phyloP scores from a whole-genome alignment of 2,113 vertebrate species.

The Lepus americanus region DNA sequence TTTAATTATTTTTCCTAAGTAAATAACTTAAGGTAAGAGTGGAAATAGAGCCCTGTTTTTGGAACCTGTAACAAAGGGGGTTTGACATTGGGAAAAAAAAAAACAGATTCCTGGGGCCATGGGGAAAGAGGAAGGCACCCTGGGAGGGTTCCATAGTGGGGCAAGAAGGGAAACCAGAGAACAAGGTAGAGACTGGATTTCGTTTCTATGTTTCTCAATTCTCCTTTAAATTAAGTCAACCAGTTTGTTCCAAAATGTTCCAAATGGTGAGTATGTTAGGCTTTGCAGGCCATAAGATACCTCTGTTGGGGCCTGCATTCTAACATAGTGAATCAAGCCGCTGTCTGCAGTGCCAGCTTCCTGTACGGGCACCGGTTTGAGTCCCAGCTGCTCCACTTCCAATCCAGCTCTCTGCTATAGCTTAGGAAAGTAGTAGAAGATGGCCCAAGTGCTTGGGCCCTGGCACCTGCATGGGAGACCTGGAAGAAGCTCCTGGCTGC shows the following conservation, averaged over 20 bases:
- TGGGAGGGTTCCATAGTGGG: background rate
- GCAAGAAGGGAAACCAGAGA: slow-evolving; percentile 2
- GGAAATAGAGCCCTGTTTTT: background rate
- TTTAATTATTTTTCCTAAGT: slow-evolving; percentile 4
- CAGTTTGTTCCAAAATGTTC: background rate
- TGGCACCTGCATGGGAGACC: no score
- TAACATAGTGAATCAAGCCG: no score
- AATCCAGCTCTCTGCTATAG: no score
- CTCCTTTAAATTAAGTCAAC: slow-evolving; percentile 20
- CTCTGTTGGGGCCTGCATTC: no score
- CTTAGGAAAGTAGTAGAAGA: no score
- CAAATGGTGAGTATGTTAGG: slow-evolving; percentile 9
- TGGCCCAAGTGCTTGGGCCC: no score
- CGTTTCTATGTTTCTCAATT: slow-evolving; percentile 4
- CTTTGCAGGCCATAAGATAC: background rate
- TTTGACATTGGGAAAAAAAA: background rate
- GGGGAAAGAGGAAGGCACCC: background rate
- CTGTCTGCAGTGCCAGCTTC: no score
- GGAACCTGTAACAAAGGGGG: background rate
- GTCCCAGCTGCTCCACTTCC: no score
- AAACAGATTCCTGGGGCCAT: background rate
- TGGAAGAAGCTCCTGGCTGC: no score
- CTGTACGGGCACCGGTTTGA: no score
- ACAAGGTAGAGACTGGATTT: slow-evolving; percentile 3
- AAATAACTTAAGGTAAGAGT: background rate